Evolutionary conservation across 1,140 invertebrate species (phyloP), one percentile per base, ranked within the genome.

Genomic region (Acyrthosiphon pisum): DNA sequence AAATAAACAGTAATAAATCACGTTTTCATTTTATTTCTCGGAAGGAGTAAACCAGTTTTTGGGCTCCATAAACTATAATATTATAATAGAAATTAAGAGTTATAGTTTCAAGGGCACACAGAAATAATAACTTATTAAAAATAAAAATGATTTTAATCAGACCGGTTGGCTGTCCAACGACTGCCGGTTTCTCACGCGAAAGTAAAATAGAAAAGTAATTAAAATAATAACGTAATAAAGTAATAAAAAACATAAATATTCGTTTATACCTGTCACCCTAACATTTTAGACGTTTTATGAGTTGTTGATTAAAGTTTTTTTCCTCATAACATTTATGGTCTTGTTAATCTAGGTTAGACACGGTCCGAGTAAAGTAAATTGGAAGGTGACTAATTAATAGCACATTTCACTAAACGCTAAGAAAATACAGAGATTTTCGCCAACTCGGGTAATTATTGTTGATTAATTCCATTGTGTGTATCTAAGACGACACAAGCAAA

Each of bases 331-430:
- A 23, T 89, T 37, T 56, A 56, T 56, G 88, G 88, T 89, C 48
- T 56, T 56, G 88, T 89, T 89, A 89, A 89, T 89, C 88, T 89
- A 89, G 88, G 88, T 89, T 89, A 41, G 35, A 89, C 48, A 56
- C 88, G 88, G 50, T 89, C 50, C 88, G 9, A 56, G 23, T 6
- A 89, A 89, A 83, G 11, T 76, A 76, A 89, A 56, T 89, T 26
- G 48, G 9, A 89, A 56, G 35, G 48, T 89, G 48, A 26, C 46
- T 89, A 89, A 89, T 89, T 89, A 89, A 89, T 35, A 89, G n/a
- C 20, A 50, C 46, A 89, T 89, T 89, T 50, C 86, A 35, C 86
- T 35, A 35, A 88, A 50, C 48, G 8, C 18, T 35, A 88, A 50
- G 11, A 50, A 37, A n/a, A 46, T 44, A 9, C 86, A 7, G n/a